phyloP scores from a whole-genome alignment of 2,113 vertebrate species.

The Taxidea taxus region DNA sequence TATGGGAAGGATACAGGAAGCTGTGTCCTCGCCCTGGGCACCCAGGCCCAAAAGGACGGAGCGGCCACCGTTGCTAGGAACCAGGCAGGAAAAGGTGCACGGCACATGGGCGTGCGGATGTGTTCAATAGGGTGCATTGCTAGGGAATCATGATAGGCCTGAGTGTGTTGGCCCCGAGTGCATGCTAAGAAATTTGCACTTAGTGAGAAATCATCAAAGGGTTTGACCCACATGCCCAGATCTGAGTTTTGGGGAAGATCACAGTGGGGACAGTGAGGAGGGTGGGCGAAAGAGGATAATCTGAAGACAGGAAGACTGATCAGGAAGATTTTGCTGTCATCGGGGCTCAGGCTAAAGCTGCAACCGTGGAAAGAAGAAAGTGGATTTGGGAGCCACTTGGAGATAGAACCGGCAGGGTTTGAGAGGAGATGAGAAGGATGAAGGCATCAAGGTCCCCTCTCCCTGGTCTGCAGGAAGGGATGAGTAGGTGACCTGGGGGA shows the following conservation, averaged over 20 bases:
- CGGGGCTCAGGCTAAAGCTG: neutral
- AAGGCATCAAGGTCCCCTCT: neutral
- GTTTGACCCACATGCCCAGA: neutral
- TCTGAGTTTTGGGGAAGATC: neutral
- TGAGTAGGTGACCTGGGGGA: neutral
- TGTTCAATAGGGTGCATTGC: neutral
- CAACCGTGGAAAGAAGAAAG: neutral
- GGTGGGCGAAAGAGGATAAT: neutral
- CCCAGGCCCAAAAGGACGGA: neutral
- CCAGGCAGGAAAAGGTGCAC: accelerated
- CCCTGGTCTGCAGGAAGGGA: neutral
- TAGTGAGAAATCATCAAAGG: neutral
- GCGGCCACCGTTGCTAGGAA: accelerated
- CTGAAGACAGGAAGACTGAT: neutral
- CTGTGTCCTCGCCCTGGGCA: neutral
- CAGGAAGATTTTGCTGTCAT: neutral
- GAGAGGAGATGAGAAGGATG: neutral
- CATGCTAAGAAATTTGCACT: neutral
- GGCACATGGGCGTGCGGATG: accelerated
- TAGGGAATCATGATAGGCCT: neutral
- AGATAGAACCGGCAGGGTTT: neutral
- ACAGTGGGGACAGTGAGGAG: neutral
- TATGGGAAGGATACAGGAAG: accelerated
- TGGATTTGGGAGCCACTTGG: neutral
- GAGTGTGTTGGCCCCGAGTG: neutral